Evolutionary conservation across 2,113 vertebrate genomes (phyloP), one percentile per base, ranked within the genome.

Genomic region (human): DNA sequence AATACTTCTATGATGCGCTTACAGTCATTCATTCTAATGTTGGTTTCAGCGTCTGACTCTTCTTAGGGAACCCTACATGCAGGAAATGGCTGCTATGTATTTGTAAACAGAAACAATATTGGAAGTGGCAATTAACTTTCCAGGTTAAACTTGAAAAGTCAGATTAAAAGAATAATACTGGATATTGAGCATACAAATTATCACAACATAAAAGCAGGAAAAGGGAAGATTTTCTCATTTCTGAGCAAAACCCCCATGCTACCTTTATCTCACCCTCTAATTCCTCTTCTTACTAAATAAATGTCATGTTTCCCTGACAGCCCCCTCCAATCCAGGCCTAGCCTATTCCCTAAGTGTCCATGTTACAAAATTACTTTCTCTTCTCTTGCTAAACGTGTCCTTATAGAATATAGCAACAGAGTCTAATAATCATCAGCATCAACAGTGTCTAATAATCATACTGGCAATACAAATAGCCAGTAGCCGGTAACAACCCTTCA

Each of bases 151-250:
- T 14, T 68, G 8, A 85, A 48, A 92, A 27, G 20, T 89, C 80
- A 73, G 61, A 70, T 30, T 22, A 66, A 68, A 68, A 68, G 17
- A 55, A 48, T 80, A 88, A 59, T 25, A 57, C 32, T 40, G 16
- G 40, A 4, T 86, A 43, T 92, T 32, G 4, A 73, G 45, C 89
- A 85, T 48, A 81, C 18, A 76, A 85, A 84, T 85, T 23, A 55
- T 84, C 57, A 5, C n/a, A 85, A 94, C 72, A 70, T 32, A 89
- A 22, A 92, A 89, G n/a, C 35, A 91, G 59, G 48, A 90, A 95
- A 80, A 82, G 64, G 40, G 61, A 90, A 92, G 38, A 48, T 43
- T 48, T 91, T 93, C n/a, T 61, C 22, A 30, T 57, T 93, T 85
- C 82, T 72, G 18, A 90, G 75, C 70, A 91, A 93, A 91, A 84